phyloP scores from a whole-genome alignment of 2,888 invertebrate species.

The Melanchra persicariae region DNA sequence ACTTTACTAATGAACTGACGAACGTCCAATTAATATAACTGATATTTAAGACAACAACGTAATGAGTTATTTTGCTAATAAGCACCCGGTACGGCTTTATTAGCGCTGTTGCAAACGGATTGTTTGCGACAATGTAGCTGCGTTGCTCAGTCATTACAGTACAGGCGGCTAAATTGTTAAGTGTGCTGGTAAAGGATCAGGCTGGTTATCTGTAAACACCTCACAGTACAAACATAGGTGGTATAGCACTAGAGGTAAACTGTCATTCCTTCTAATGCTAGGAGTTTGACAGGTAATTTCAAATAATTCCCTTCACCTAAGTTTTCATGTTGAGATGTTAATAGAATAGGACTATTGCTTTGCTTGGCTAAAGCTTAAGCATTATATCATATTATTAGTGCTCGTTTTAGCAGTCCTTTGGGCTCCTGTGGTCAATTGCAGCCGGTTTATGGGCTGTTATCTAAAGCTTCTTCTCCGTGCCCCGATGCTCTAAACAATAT shows the following conservation, averaged over 20 bases:
- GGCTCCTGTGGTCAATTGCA: background rate
- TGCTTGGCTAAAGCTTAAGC: background rate
- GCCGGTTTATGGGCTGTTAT: background rate
- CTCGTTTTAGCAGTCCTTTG: background rate
- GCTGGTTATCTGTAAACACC: too few species aligned
- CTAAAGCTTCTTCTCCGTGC: background rate
- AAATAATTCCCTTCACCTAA: too few species aligned
- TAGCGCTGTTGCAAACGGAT: conserved; percentile 67
- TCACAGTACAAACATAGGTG: too few species aligned
- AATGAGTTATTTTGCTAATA: conserved; percentile 63
- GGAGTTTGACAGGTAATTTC: too few species aligned
- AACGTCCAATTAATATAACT: conserved; percentile 59
- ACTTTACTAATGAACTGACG: conserved; percentile 58
- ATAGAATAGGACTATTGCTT: too few species aligned
- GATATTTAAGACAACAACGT: conserved; percentile 59
- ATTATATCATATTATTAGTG: background rate
- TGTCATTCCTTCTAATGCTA: too few species aligned
- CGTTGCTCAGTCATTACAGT: conserved; percentile 62
- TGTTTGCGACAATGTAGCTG: conserved; percentile 69
- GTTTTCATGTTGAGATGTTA: too few species aligned
- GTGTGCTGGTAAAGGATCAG: conserved; percentile 14
- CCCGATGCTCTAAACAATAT: background rate
- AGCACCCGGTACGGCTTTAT: conserved; percentile 54
- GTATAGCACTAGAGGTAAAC: too few species aligned
- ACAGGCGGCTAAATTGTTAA: conserved; percentile 15